A percentile compares a stretch with the other conserved stretches of the same genome.
Conservation (phyloP, 2,888 invertebrate species). For the Boloria euphrosyne region DNA sequence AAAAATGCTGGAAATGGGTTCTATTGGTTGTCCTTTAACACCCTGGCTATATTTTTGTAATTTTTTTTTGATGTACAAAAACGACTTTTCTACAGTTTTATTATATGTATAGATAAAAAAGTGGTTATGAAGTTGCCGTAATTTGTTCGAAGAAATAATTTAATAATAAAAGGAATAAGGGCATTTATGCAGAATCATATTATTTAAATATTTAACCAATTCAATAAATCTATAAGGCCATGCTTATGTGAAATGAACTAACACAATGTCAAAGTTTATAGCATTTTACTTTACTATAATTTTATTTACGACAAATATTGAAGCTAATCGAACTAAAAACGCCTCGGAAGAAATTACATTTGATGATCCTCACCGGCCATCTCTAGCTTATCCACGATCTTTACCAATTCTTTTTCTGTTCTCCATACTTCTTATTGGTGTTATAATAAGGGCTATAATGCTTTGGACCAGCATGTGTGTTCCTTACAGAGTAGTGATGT, state of each 20-base stretch:
- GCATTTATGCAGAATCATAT: no score
- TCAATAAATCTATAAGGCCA: conserved; percentile 45
- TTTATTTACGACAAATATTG: conserved; percentile 13
- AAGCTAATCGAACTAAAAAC: conserved; percentile 11
- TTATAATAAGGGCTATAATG: conserved; percentile 61
- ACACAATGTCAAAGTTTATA: conserved; percentile 39
- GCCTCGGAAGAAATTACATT: conserved; percentile 25
- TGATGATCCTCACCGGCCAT: conserved; percentile 47
- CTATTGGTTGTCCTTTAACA: no score
- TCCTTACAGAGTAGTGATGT: conserved; percentile 71
- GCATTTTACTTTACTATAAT: conserved; percentile 25
- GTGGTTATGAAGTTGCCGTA: no score
- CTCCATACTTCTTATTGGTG: conserved; percentile 59
- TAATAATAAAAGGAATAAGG: no score
- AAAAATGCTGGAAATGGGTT: no score
- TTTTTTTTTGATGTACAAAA: no score
- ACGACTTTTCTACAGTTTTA: no score
- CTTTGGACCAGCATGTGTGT: conserved; percentile 60
- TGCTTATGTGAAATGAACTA: conserved; percentile 31
- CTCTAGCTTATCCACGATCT: conserved; percentile 58
- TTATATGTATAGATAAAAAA: no score
- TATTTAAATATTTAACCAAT: neutral
- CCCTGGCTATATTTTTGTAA: no score
- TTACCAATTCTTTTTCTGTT: conserved; percentile 64
- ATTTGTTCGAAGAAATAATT: no score